These are phyloP conservation scores for Oopsacas minuta DNA, from an alignment of 37 sponge, comb jelly and placozoan genomes.

Conservation along the genomic window DNA sequence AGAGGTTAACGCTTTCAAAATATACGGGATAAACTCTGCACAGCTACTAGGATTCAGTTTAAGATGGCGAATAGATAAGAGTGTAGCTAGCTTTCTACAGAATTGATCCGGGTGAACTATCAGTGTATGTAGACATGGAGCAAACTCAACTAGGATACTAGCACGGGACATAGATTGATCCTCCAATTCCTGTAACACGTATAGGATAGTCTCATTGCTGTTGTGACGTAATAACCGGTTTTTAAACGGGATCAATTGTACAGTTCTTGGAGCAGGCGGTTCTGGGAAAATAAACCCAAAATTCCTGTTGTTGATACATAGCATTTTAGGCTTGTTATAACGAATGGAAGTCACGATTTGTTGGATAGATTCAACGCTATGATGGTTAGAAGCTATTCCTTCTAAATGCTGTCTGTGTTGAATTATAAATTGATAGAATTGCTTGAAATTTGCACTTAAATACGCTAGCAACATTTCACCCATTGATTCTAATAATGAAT, in stretches of 20 bases:
- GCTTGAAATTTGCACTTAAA: neutral
- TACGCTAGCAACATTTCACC: neutral
- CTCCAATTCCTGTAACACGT: neutral
- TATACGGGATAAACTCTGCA: conserved; percentile 5
- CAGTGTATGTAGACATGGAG: neutral
- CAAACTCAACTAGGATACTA: neutral
- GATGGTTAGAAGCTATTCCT: neutral
- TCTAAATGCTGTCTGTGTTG: neutral
- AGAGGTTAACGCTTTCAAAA: neutral
- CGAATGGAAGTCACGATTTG: neutral
- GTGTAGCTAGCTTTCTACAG: neutral
- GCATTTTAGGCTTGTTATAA: neutral
- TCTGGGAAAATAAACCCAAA: conserved; percentile 17
- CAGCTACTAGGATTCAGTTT: neutral
- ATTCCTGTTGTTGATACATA: conserved; percentile 11
- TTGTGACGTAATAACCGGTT: neutral
- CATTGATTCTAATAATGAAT: neutral
- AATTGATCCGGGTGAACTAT: neutral
- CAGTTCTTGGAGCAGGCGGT: neutral
- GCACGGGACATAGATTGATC: neutral
- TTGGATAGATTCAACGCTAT: neutral
- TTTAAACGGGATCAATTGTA: conserved; percentile 9
- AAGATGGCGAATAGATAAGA: neutral
- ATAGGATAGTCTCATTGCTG: neutral
- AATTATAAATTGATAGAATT: neutral